Conservation (phyloP, 2,113 vertebrate species). For the Erythrocercus mccallii region DNA sequence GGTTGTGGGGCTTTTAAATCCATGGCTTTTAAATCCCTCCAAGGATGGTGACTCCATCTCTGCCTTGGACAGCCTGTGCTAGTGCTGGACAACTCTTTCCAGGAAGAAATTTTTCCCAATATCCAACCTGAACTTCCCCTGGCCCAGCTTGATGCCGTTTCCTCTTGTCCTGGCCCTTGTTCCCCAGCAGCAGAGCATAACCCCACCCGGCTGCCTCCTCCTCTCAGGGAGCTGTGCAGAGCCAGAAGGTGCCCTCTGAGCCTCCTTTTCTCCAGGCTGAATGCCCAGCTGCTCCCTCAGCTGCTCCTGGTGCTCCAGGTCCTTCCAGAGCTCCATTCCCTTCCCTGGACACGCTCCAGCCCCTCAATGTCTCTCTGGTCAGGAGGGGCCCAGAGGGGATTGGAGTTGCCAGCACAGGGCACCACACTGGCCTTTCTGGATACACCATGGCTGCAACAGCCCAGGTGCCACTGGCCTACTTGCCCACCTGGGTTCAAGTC, state of each 20-base stretch:
- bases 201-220: fast-evolving
- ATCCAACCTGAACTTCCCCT: background rate
- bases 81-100: background rate
- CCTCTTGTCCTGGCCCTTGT: background rate
- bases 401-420: background rate
- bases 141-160: fast-evolving
- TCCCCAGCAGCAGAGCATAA: fast-evolving
- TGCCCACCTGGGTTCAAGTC: background rate
- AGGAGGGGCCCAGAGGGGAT: background rate
- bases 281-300: background rate
- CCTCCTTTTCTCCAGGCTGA: background rate
- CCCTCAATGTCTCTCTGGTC: background rate
- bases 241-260: background rate
- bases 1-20: background rate
- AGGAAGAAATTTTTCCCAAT: background rate
- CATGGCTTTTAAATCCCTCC: background rate
- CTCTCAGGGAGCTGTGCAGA: background rate
- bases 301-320: fast-evolving
- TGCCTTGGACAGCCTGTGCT: background rate
- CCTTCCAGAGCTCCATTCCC: background rate
- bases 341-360: background rate
- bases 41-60: background rate
- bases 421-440: background rate
- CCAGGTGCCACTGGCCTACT: background rate
- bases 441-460: background rate